Evolutionary conservation across 1,140 invertebrate genomes (phyloP).

Genomic region (Sycophaga agraensis): DNA sequence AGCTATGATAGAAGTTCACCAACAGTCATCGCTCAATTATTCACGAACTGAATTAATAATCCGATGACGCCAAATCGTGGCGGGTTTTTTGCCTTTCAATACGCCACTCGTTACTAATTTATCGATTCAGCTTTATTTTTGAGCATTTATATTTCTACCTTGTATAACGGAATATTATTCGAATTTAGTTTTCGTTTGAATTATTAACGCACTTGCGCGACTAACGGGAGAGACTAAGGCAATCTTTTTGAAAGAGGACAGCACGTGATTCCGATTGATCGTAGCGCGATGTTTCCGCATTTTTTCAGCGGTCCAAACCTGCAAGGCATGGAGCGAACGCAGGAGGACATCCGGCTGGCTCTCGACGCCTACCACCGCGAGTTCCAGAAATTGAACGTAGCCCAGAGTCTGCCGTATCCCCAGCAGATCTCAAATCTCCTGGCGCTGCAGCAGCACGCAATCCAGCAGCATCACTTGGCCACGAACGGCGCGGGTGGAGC

Average conservation of each 20-base stretch:
- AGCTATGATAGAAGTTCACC: not conserved
- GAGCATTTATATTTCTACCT: no score
- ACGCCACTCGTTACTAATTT: not conserved
- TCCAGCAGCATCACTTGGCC: constrained; percentile 63
- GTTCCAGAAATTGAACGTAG: constrained; percentile 79
- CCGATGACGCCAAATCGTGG: not conserved
- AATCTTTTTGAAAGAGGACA: constrained; percentile 58
- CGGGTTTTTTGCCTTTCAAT: not conserved
- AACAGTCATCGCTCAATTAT: constrained; percentile 7
- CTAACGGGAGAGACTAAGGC: no score
- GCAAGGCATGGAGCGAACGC: constrained; percentile 71
- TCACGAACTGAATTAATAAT: constrained; percentile 9
- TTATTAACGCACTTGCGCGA: no score
- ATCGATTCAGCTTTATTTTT: not conserved
- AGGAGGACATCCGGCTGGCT: constrained; percentile 85
- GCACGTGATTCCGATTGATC: constrained; percentile 60
- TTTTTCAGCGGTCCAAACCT: constrained; percentile 70
- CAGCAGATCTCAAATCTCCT: constrained; percentile 68
- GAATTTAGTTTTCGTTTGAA: no score
- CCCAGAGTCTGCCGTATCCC: constrained; percentile 57
- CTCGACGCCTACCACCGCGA: constrained; percentile 91
- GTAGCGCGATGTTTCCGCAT: constrained; percentile 71
- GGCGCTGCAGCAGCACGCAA: constrained; percentile 73
- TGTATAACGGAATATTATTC: no score
- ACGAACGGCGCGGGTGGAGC: constrained; percentile 64